Percentiles rank a stretch among this genome's conserved stretches.
These are phyloP conservation scores for Alosa sapidissima DNA, from an alignment of 2,797 vertebrate genomes.

Conservation along the genomic window DNA sequence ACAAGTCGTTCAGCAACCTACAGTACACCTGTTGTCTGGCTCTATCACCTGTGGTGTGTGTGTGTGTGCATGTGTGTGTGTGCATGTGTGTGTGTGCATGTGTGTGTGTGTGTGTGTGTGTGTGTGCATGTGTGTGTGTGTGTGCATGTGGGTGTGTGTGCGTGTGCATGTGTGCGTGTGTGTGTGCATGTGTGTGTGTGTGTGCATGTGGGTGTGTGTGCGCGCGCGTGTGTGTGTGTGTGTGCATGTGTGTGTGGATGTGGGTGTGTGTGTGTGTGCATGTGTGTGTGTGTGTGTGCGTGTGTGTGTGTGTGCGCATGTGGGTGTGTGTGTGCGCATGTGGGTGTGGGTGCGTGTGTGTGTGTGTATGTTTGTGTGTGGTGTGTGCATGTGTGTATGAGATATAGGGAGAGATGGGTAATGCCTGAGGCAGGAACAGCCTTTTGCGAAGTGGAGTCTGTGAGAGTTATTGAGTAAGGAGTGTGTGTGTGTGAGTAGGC, in stretches of 20 bases:
- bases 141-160: background rate
- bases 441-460: no score
- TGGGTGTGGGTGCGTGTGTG: background rate
- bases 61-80: background rate
- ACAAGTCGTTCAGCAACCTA: background rate
- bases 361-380: no score
- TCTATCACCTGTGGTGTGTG: background rate
- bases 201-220: background rate
- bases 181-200: background rate
- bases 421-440: no score
- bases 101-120: no score
- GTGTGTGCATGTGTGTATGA: background rate
- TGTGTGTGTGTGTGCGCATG: background rate
- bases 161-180: no score
- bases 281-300: no score
- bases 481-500: no score
- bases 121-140: no score
- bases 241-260: background rate
- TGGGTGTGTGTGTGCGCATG: background rate
- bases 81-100: background rate
- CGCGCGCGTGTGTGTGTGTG: background rate
- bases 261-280: background rate
- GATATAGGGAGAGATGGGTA: no score
- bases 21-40: background rate
- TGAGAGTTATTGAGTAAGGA: no score